These are phyloP conservation scores for Pterostichus madidus DNA, from an alignment of 2,888 invertebrate species.

Conservation along the genomic window DNA sequence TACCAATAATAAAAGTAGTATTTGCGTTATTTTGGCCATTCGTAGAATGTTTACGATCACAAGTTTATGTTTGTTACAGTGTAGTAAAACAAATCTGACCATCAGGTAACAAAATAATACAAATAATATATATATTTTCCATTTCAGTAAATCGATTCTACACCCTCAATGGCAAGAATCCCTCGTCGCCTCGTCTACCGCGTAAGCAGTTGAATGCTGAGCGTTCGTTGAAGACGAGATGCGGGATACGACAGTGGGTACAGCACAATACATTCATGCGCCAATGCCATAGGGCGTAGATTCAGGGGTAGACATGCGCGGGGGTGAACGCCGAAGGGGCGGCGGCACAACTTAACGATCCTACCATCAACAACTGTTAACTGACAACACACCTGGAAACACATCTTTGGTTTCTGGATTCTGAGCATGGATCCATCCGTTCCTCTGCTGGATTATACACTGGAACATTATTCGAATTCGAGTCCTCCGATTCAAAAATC, in stretches of 20 bases:
- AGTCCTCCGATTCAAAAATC: slow-evolving; percentile 1
- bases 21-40: too few relatives aligned
- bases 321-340: slow-evolving; percentile 30
- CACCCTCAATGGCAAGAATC: not conserved
- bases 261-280: slow-evolving; percentile 26
- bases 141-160: slow-evolving; percentile 23
- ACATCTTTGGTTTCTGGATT: slow-evolving; percentile 86
- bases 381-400: slow-evolving; percentile 83
- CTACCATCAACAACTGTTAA: slow-evolving; percentile 38
- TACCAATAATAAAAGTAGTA: too few relatives aligned
- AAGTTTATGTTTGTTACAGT: too few relatives aligned
- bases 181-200: slow-evolving; percentile 7
- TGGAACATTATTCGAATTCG: slow-evolving; percentile 82
- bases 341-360: slow-evolving; percentile 48
- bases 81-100: too few relatives aligned
- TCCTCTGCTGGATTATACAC: slow-evolving; percentile 89
- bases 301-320: slow-evolving; percentile 33
- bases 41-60: too few relatives aligned
- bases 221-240: not conserved
- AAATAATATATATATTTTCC: not conserved
- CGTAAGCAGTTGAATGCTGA: not conserved
- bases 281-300: slow-evolving; percentile 17
- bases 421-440: slow-evolving; percentile 85
- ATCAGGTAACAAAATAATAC: not conserved
- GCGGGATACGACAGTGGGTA: slow-evolving; percentile 6